phyloP scores from a whole-genome alignment of 2,113 vertebrate species.

The Gobius niger region DNA sequence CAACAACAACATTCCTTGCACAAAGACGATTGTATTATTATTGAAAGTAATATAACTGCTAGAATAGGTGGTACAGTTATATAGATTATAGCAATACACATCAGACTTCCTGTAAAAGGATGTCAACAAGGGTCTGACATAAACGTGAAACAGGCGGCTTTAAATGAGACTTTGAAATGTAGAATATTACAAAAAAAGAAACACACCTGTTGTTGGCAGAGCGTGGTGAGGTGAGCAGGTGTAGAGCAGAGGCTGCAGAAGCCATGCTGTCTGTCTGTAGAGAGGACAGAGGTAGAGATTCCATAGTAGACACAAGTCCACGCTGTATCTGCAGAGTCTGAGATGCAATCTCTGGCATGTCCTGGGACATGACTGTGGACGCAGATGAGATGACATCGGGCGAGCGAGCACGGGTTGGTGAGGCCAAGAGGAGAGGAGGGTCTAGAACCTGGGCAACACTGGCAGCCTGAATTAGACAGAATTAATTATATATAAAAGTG shows the following conservation, averaged over 20 bases:
- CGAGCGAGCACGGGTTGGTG: conserved; percentile 91
- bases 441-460: conserved; percentile 84
- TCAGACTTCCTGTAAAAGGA: no score
- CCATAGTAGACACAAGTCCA: conserved; percentile 58
- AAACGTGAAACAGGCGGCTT: no score
- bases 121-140: no score
- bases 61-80: no score
- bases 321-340: conserved; percentile 85
- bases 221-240: conserved; percentile 86
- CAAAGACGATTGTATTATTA: no score
- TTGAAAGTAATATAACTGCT: no score
- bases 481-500: not conserved
- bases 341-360: conserved; percentile 94
- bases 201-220: conserved; percentile 69
- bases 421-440: conserved; percentile 85
- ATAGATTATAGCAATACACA: no score
- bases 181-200: no score
- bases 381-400: conserved; percentile 97
- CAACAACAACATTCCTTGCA: no score
- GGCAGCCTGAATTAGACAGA: conserved; percentile 58
- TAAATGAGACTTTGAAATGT: no score
- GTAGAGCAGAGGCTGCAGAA: conserved; percentile 89
- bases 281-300: conserved; percentile 60
- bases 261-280: conserved; percentile 90
- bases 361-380: conserved; percentile 93